Evolutionary conservation across 2,797 vertebrate genomes (phyloP).

Genomic region (Muraenolepis orangiensis): DNA sequence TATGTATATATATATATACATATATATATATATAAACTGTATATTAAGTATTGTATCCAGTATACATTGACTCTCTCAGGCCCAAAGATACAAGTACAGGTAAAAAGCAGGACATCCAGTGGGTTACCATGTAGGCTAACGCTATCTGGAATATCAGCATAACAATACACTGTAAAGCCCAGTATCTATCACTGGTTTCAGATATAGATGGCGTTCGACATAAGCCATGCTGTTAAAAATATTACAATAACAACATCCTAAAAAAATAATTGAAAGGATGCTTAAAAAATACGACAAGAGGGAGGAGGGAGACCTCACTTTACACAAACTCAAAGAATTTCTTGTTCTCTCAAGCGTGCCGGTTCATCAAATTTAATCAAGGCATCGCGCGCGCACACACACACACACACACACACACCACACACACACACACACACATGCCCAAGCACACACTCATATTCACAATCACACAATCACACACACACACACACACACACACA

Average conservation of each 20-base stretch:
- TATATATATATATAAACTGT: background rate
- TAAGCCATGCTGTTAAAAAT: background rate
- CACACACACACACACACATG: constrained; percentile 33
- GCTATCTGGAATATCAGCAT: background rate
- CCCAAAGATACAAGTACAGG: background rate
- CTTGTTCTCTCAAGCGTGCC: constrained; percentile 61
- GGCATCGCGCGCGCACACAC: constrained; percentile 63
- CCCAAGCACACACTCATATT: constrained; percentile 55
- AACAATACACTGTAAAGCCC: background rate
- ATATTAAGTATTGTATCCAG: too few species aligned
- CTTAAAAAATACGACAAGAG: background rate
- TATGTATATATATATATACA: background rate
- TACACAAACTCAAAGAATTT: constrained; percentile 45
- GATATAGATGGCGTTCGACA: background rate
- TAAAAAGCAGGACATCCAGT: background rate
- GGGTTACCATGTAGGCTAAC: background rate
- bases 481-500: constrained; percentile 19
- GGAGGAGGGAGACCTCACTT: constrained; percentile 1
- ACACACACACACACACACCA: constrained; percentile 44
- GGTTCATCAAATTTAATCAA: constrained; percentile 79
- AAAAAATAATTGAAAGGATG: background rate
- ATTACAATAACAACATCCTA: background rate
- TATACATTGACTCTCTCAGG: too few species aligned
- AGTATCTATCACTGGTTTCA: background rate
- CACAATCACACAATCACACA: constrained; percentile 42